A percentile compares a stretch with the other conserved stretches of the same genome.
Evolutionary conservation across 2,113 vertebrate genomes (phyloP).

Genomic region (Steatornis caripensis): DNA sequence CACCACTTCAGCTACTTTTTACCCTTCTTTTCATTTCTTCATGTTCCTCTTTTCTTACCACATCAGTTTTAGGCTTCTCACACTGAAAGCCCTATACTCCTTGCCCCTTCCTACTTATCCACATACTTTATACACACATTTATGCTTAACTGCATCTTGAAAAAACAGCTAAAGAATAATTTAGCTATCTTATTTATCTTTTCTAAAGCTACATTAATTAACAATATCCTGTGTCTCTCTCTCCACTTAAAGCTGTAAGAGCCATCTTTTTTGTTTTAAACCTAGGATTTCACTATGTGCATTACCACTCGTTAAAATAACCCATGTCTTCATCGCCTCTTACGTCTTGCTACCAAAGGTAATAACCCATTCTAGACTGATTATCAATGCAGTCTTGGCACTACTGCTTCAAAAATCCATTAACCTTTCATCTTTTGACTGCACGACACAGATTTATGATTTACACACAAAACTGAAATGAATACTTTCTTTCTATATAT

Average conservation of each 20-base stretch:
- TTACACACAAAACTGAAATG: not conserved
- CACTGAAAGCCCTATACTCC: not conserved
- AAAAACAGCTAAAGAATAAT: not conserved
- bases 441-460: not conserved
- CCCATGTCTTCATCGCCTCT: not conserved
- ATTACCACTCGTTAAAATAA: not conserved
- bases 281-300: not conserved
- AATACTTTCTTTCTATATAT: not conserved
- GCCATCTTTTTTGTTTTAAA: not conserved
- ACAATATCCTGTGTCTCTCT: not conserved
- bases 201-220: not conserved
- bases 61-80: not conserved
- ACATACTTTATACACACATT: not conserved
- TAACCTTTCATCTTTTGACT: not conserved
- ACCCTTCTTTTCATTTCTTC: not conserved
- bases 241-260: not conserved
- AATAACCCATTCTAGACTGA: not conserved
- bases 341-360: not conserved
- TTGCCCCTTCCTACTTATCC: not conserved
- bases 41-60: not conserved
- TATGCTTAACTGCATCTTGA: not conserved
- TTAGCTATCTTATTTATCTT: not conserved
- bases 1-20: not conserved
- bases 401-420: conserved; percentile 2
- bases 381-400: not conserved